These are phyloP conservation scores for Magallana gigas DNA, from an alignment of 1,140 invertebrate species.

Conservation along the genomic window DNA sequence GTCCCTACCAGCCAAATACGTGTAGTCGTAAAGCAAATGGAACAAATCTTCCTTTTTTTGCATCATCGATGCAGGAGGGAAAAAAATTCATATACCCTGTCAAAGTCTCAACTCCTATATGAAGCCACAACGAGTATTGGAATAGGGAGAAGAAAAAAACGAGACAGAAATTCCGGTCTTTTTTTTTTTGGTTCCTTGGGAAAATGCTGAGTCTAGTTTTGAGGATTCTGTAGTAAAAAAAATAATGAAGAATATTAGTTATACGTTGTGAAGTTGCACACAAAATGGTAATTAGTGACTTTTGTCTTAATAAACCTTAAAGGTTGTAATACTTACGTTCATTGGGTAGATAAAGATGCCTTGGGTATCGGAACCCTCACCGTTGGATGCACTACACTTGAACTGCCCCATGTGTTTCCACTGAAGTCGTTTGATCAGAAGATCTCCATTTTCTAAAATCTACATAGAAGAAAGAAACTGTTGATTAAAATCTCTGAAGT, in stretches of 20 bases:
- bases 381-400: slow-evolving; percentile 42
- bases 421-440: slow-evolving; percentile 43
- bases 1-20: background rate
- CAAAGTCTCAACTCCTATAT: slow-evolving; percentile 3
- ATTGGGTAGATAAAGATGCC: slow-evolving; percentile 49
- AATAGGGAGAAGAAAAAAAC: background rate
- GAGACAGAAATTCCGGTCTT: slow-evolving; percentile 32
- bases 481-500: background rate
- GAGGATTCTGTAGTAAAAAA: no score
- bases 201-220: background rate
- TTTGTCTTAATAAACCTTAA: no score
- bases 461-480: background rate
- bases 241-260: no score
- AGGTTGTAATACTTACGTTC: background rate
- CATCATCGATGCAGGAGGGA: background rate
- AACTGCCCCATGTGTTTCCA: slow-evolving; percentile 50
- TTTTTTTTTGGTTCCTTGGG: background rate
- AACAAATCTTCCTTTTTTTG: background rate
- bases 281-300: no score
- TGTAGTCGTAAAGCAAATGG: background rate
- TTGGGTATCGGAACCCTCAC: slow-evolving; percentile 3
- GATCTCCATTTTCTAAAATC: slow-evolving; percentile 51
- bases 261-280: no score
- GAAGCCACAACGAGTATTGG: slow-evolving; percentile 28
- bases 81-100: background rate